Evolutionary conservation across 2,888 invertebrate species (phyloP).

Genomic region (Endomychus coccineus): DNA sequence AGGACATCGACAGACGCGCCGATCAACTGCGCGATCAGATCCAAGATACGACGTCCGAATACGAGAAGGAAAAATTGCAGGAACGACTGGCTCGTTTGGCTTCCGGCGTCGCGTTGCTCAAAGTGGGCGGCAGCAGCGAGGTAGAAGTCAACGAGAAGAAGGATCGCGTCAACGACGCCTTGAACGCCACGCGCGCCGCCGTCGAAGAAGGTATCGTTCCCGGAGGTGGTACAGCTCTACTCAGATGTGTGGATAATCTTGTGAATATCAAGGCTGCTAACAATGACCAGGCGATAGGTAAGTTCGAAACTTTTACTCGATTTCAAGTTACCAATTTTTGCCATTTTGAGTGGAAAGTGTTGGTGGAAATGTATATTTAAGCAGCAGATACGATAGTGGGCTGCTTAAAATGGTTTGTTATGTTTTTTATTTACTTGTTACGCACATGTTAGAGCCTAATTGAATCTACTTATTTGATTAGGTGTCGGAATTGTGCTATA

Average conservation of each 20-base stretch:
- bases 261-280: slow-evolving; percentile 37
- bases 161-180: slow-evolving; percentile 46
- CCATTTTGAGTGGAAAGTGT: too few relatives aligned
- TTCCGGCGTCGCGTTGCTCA: slow-evolving; percentile 46
- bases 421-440: too few relatives aligned
- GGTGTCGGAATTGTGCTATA: slow-evolving; percentile 19
- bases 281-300: slow-evolving; percentile 42
- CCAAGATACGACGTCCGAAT: slow-evolving; percentile 43
- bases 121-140: slow-evolving; percentile 47
- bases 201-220: slow-evolving; percentile 48
- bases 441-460: slow-evolving; percentile 15
- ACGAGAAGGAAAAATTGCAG: slow-evolving; percentile 47
- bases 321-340: too few relatives aligned
- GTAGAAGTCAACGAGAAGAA: slow-evolving; percentile 48
- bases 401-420: too few relatives aligned
- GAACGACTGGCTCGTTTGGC: slow-evolving; percentile 46
- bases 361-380: too few relatives aligned
- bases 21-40: slow-evolving; percentile 44
- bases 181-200: slow-evolving; percentile 47
- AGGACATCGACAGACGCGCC: slow-evolving; percentile 41
- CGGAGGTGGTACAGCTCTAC: slow-evolving; percentile 46
- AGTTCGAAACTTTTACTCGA: too few relatives aligned
- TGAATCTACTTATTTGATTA: slow-evolving; percentile 12
- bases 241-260: slow-evolving; percentile 40
- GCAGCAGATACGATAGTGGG: too few relatives aligned